These are phyloP conservation scores for Polypedilum vanderplanki DNA, from an alignment of 1,140 invertebrate species.

Conservation along the genomic window DNA sequence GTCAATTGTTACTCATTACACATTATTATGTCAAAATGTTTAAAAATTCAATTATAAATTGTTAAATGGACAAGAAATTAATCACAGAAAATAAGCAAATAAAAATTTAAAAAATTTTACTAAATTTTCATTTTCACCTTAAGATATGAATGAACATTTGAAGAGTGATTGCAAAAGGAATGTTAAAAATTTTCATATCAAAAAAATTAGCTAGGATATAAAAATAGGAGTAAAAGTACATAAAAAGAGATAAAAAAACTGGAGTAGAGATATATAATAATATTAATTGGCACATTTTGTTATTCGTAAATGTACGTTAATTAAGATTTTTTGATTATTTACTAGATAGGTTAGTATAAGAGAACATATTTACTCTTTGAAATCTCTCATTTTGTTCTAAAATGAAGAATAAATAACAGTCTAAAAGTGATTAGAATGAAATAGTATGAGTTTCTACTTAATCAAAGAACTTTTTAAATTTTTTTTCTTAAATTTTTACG, in stretches of 20 bases:
- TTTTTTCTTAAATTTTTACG: not conserved
- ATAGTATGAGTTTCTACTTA: not conserved
- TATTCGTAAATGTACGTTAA: not conserved
- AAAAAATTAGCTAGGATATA: not conserved
- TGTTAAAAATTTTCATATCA: not conserved
- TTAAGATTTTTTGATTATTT: not conserved
- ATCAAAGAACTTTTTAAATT: not conserved
- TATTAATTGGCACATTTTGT: conserved; percentile 13
- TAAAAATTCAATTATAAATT: not conserved
- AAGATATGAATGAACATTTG: not conserved
- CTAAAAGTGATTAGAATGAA: conserved; percentile 8
- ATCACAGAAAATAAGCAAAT: not conserved
- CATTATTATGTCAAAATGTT: too few species aligned
- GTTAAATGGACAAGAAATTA: conserved; percentile 19
- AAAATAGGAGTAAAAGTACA: too few species aligned
- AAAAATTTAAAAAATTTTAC: not conserved
- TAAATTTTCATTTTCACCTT: not conserved
- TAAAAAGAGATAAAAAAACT: too few species aligned
- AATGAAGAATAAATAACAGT: conserved; percentile 19
- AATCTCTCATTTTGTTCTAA: not conserved
- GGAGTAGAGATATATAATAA: not conserved
- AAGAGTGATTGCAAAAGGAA: not conserved
- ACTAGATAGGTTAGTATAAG: not conserved
- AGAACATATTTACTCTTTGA: not conserved
- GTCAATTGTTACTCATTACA: too few species aligned